Evolutionary conservation across 2,113 vertebrate species (phyloP).

Genomic region (Gobiocypris rarus): DNA sequence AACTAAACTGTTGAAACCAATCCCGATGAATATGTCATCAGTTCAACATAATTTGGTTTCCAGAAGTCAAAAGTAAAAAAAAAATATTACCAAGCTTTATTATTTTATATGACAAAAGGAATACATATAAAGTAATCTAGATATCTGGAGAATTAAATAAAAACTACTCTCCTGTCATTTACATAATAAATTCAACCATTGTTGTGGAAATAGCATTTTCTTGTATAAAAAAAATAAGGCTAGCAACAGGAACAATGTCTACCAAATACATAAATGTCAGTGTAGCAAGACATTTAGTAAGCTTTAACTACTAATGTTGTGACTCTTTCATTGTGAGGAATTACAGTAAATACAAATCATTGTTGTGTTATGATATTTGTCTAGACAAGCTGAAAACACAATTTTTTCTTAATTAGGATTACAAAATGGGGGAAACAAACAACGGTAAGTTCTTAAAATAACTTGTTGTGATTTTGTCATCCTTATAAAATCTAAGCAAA

Average conservation of each 20-base stretch:
- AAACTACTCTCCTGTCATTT: not conserved
- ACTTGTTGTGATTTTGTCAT: no score
- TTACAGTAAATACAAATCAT: not conserved
- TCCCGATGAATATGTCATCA: no score
- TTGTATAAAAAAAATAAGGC: not conserved
- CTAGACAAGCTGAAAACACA: not conserved
- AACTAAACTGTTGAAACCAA: not conserved
- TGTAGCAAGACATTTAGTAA: not conserved
- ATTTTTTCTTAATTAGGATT: conserved; percentile 1
- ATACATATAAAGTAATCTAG: not conserved
- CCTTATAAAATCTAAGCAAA: no score
- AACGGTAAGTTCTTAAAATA: conserved; percentile 1
- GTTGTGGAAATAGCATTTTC: not conserved
- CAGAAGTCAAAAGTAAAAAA: not conserved
- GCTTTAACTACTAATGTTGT: not conserved
- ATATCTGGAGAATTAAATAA: not conserved
- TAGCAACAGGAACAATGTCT: not conserved
- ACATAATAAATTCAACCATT: not conserved
- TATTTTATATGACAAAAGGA: not conserved
- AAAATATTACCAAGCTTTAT: not conserved
- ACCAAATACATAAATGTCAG: not conserved
- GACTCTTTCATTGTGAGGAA: not conserved
- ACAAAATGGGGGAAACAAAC: not conserved
- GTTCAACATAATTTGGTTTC: no score
- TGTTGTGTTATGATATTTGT: not conserved